Evolutionary conservation across 2,888 invertebrate genomes (phyloP), one percentile per base, ranked within the genome.

Genomic region (Tanytarsus gracilentus): DNA sequence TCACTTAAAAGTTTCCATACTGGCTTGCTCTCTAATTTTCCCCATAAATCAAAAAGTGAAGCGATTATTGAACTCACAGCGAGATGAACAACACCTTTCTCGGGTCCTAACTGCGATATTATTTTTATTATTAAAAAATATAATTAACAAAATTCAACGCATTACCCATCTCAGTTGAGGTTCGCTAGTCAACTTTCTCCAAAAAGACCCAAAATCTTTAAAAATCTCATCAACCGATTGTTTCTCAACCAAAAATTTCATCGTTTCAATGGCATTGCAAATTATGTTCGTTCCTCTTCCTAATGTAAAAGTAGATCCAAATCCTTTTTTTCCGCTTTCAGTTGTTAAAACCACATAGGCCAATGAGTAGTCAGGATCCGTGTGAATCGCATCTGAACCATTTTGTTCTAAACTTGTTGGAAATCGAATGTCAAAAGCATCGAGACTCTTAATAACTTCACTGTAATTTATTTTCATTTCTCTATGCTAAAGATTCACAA

Each of bases 31-130:
- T 89, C 85, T 7, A 88, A 74, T 66, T 87, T 82, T 0, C 85
- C 92, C 93, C 93, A 93, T 58, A 94, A 74, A 71, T 95, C 95
- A 94, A 94, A 95, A 2, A 94, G 71, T 1, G 91, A 86, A 72
- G 94, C 95, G n/a, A 92, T 74, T 58, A 94, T 81, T 7, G 91
- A 93, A 0, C 90, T 92, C 2, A 84, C 84, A 0, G 93, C 94
- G 65, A 95, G 75, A 74, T 94, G 93, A 9, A 83, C 83, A 0
- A 88, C 93, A 8, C 94, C 93, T 73, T 93, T 93, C 71, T 93
- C 92, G 9, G 93, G 93, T 1, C 93, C 93, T 56, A 93, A 79
- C 91, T 88, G 68, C 61, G 65, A 65, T 50, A 53, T 23, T 39
- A 6, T 36, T 36, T 14, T 2, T 40, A 48, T 55, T 49, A 33